phyloP scores from a whole-genome alignment of 2,888 invertebrate genomes.

The Phanerotoma sp. region DNA sequence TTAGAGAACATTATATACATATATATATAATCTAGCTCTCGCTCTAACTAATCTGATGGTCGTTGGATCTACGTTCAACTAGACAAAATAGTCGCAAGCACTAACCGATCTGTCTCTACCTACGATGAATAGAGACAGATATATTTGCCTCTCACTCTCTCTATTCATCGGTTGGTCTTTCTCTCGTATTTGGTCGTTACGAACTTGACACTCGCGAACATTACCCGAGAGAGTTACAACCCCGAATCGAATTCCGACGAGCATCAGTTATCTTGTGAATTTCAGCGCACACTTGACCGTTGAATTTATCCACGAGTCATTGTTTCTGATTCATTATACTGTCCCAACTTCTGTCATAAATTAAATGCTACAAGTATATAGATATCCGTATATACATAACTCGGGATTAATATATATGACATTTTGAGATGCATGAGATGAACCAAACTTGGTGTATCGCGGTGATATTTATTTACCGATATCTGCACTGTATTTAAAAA shows the following conservation, averaged over 20 bases:
- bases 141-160: background rate
- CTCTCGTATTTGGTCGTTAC: background rate
- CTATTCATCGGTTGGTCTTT: background rate
- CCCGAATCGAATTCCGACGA: slow-evolving; percentile 21
- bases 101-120: background rate
- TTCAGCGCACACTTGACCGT: slow-evolving; percentile 7
- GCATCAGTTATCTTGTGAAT: slow-evolving; percentile 17
- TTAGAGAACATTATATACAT: too few relatives aligned
- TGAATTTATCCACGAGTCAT: slow-evolving; percentile 1
- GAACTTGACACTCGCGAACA: slow-evolving; percentile 4
- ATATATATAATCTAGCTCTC: background rate
- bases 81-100: slow-evolving; percentile 1
- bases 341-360: background rate
- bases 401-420: too few relatives aligned
- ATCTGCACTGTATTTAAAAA: too few relatives aligned
- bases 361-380: too few relatives aligned
- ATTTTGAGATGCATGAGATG: too few relatives aligned
- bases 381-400: slow-evolving; percentile 35
- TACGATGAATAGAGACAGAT: too few relatives aligned
- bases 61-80: background rate
- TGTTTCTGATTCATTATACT: slow-evolving; percentile 13
- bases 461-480: too few relatives aligned
- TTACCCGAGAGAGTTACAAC: slow-evolving; percentile 7
- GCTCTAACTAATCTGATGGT: slow-evolving; percentile 2
- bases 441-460: too few relatives aligned